Conservation (phyloP, 1,140 invertebrate genomes). For the Parapsyche elsis region DNA sequence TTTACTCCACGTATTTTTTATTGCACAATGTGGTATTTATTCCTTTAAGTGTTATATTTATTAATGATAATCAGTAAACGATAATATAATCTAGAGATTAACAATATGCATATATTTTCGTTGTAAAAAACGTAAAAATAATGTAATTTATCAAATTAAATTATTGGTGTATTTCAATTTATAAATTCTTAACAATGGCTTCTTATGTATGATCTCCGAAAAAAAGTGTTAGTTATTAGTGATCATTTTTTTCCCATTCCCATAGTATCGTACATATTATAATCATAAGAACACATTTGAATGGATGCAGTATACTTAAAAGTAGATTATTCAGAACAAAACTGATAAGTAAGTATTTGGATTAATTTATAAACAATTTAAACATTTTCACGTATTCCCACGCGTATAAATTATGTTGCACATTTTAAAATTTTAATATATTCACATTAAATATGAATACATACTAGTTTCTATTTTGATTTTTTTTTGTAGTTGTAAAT, state of each 20-base stretch:
- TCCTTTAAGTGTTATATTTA: slow-evolving; percentile 36
- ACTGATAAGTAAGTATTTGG: no score
- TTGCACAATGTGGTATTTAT: slow-evolving; percentile 43
- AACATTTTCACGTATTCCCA: background rate
- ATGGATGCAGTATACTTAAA: slow-evolving; percentile 1
- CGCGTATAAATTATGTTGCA: background rate
- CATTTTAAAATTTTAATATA: background rate
- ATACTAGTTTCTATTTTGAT: background rate
- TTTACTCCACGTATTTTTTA: slow-evolving; percentile 38
- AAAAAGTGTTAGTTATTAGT: slow-evolving; percentile 6
- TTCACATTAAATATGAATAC: no score
- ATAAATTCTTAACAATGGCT: background rate
- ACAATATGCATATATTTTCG: background rate
- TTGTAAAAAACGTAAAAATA: background rate
- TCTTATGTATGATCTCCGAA: slow-evolving; percentile 12
- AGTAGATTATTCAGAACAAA: no score
- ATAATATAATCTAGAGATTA: background rate
- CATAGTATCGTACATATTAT: background rate
- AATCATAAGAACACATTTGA: background rate
- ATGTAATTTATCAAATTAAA: slow-evolving; percentile 14
- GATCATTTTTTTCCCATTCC: slow-evolving; percentile 12
- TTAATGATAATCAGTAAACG: background rate
- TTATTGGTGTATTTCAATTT: slow-evolving; percentile 15
- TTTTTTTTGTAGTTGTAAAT: slow-evolving; percentile 10
- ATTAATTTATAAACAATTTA: no score